These are phyloP conservation scores for Elaeidobius kamerunicus DNA, from an alignment of 2,888 invertebrate genomes.

Conservation along the genomic window DNA sequence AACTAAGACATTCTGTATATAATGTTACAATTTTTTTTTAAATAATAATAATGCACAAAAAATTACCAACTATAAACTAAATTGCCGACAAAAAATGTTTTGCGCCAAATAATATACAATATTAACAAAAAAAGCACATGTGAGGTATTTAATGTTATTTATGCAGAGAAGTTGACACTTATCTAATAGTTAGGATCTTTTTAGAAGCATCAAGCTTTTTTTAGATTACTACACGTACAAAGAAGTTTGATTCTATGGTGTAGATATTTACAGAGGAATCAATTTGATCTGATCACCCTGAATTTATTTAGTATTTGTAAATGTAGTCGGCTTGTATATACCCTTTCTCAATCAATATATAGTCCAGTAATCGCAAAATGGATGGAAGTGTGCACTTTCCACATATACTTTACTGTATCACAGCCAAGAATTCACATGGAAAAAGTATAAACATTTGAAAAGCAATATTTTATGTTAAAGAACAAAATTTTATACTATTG, in stretches of 20 bases:
- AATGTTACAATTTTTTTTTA: slow-evolving; percentile 16
- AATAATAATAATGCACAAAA: slow-evolving; percentile 13
- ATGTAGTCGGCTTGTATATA: slow-evolving; percentile 1
- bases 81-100: slow-evolving; percentile 10
- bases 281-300: too few relatives aligned
- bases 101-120: too few relatives aligned
- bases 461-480: background rate
- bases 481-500: too few relatives aligned
- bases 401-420: slow-evolving; percentile 51
- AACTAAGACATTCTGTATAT: slow-evolving; percentile 23
- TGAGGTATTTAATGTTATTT: slow-evolving; percentile 45
- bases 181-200: slow-evolving; percentile 34
- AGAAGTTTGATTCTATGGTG: background rate
- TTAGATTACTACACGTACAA: slow-evolving; percentile 37
- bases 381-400: slow-evolving; percentile 48
- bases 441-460: slow-evolving; percentile 42
- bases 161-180: slow-evolving; percentile 36
- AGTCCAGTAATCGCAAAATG: slow-evolving; percentile 33
- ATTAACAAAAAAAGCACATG: slow-evolving; percentile 42
- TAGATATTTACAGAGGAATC: too few relatives aligned
- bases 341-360: slow-evolving; percentile 13
- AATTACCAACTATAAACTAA: slow-evolving; percentile 15
- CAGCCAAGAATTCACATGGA: slow-evolving; percentile 52
- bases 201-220: slow-evolving; percentile 24
- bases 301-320: too few relatives aligned